Percentiles rank a stretch among this genome's conserved stretches.
phyloP scores from a whole-genome alignment of 2,797 vertebrate species.

The Platalea minor region DNA sequence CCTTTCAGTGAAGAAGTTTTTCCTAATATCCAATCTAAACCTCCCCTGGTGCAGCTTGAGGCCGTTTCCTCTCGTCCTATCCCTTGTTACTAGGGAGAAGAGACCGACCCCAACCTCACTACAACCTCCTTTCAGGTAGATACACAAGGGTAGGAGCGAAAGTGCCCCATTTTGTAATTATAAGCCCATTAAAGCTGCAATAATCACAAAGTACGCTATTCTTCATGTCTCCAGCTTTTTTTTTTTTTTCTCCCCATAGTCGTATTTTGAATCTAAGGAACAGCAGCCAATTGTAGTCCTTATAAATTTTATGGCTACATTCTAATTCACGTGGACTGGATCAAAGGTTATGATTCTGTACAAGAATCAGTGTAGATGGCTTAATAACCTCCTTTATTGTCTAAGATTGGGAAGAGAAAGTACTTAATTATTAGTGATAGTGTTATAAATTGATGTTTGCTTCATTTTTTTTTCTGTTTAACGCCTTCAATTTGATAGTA shows the following conservation, averaged over 20 bases:
- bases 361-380: neutral
- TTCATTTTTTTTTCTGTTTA: neutral
- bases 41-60: too few relatives aligned
- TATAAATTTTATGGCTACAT: neutral
- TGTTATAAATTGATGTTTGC: neutral
- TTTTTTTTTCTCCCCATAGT: neutral
- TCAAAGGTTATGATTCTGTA: neutral
- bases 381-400: neutral
- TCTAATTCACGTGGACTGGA: neutral
- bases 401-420: neutral
- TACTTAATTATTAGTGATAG: neutral
- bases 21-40: too few relatives aligned
- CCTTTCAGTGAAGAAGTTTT: too few relatives aligned
- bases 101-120: too few relatives aligned
- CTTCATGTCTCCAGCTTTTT: neutral
- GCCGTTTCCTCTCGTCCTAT: too few relatives aligned
- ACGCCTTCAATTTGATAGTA: conserved; percentile 16
- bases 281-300: neutral
- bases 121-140: too few relatives aligned
- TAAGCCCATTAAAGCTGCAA: neutral
- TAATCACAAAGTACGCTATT: neutral
- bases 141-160: neutral
- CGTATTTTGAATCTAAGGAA: neutral
- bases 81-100: too few relatives aligned
- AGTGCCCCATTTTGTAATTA: neutral